Evolutionary conservation across 2,888 invertebrate species (phyloP).

Genomic region (Anorthoa munda): DNA sequence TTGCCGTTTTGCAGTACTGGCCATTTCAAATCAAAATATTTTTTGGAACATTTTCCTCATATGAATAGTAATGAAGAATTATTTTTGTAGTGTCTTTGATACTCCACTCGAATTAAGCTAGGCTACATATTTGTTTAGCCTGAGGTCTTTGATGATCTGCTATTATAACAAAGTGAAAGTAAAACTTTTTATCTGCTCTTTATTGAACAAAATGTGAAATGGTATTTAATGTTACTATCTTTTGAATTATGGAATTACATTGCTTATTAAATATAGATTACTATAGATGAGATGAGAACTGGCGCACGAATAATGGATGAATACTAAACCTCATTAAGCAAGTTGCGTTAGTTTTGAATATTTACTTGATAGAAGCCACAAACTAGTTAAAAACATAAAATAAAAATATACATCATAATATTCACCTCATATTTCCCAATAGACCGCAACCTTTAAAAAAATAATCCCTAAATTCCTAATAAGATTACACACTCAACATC

Average conservation of each 20-base stretch:
- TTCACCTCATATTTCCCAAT: slow-evolving; percentile 10
- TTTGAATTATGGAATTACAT: slow-evolving; percentile 46
- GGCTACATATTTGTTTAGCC: slow-evolving; percentile 41
- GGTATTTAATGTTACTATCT: slow-evolving; percentile 55
- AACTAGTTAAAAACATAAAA: background rate
- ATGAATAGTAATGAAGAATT: slow-evolving; percentile 22
- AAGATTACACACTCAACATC: slow-evolving; percentile 49
- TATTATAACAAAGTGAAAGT: slow-evolving; percentile 63
- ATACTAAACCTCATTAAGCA: background rate
- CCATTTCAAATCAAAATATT: no score
- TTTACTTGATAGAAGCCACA: background rate
- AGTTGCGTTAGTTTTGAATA: background rate
- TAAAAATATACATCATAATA: slow-evolving; percentile 1
- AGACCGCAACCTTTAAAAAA: background rate
- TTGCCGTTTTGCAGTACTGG: no score
- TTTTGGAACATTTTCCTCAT: slow-evolving; percentile 24
- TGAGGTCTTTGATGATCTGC: slow-evolving; percentile 61
- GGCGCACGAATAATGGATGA: slow-evolving; percentile 22
- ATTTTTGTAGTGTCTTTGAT: background rate
- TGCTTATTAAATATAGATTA: slow-evolving; percentile 60
- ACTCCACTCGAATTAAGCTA: slow-evolving; percentile 10
- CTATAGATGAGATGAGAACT: slow-evolving; percentile 5
- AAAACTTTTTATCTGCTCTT: slow-evolving; percentile 56
- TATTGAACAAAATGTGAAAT: slow-evolving; percentile 61
- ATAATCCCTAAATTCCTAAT: slow-evolving; percentile 34